Base-by-base conservation (phyloP, 2,888 invertebrate genomes). In the Anodontia alba region DNA sequence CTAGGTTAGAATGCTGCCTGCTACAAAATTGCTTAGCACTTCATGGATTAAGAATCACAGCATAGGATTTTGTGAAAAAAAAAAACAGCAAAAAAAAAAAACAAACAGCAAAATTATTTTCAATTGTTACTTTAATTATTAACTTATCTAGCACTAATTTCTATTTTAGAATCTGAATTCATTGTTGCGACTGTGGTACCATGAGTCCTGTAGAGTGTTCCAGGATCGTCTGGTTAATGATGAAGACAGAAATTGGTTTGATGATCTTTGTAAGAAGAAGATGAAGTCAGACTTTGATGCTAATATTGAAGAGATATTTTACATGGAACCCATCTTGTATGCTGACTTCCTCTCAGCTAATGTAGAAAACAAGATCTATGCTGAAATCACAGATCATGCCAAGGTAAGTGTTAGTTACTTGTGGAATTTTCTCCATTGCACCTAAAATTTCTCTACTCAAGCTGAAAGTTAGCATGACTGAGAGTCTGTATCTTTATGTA, bases 321-420 rank as follows among this genome's bases (percentile, higher is more conserved):
- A 95, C 0, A 94, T 93, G 0, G 94, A 95, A 5, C 93, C 96
- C 10, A 95, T 97, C 91, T 94, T 97, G 78, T 97, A 96, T 91
- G 97, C 96, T 0, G 97, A 97, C 92, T 97, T 97, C 90, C 87
- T 94, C 87, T 87, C 92, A 78, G 80, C 88, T 10, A 84, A 86
- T 66, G 96, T 91, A n/a, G 94, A 94, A 46, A 92, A 91, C 79
- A 91, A 95, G 86, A 95, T 96, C 54, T 97, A 97, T 91, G 88
- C 95, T 1, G 96, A 96, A 90, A 96, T 97, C 72, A 95, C 93
- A 0, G 96, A 97, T 90, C 94, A 95, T 79, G 95, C 95, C 0
- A 96, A 96, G 95, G 97, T 96, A 87, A 23, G 38, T 38, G n/a
- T 43, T 12, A n/a, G n/a, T n/a, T n/a, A n/a, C n/a, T n/a, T n/a